phyloP scores from a whole-genome alignment of 2,113 vertebrate species.

The Bubalus kerabau region DNA sequence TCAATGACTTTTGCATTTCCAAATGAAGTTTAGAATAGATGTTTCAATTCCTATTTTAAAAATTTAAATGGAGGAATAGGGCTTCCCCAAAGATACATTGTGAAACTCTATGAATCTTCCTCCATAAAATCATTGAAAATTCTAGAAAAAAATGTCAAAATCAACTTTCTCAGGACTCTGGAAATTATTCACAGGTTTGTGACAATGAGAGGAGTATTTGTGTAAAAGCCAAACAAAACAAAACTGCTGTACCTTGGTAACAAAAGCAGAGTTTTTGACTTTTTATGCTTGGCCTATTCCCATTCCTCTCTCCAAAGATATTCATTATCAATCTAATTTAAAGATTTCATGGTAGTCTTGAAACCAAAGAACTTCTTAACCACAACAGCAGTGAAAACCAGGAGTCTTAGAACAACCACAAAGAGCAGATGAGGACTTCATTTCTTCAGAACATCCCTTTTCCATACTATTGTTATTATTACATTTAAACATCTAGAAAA shows the following conservation, averaged over 20 bases:
- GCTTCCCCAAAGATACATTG: background rate
- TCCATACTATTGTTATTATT: background rate
- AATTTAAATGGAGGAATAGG: background rate
- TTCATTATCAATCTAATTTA: background rate
- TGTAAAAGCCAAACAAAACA: background rate
- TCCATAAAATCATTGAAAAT: background rate
- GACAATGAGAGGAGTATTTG: background rate
- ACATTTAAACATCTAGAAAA: background rate
- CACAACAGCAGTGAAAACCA: background rate
- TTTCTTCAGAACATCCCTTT: background rate
- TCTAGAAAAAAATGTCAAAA: background rate
- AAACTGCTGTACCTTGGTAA: background rate
- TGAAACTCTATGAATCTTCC: background rate
- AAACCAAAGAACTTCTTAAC: background rate
- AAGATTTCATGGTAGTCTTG: background rate
- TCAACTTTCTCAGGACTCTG: background rate
- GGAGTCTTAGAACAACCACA: background rate
- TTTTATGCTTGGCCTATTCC: background rate
- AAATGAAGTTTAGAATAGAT: background rate
- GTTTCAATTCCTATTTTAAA: background rate
- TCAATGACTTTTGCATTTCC: background rate
- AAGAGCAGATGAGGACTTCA: background rate
- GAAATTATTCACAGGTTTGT: background rate
- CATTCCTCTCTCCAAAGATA: background rate
- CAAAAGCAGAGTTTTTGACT: background rate